Evolutionary conservation across 2,888 invertebrate species (phyloP).

Genomic region (Leptinotarsa juncta): DNA sequence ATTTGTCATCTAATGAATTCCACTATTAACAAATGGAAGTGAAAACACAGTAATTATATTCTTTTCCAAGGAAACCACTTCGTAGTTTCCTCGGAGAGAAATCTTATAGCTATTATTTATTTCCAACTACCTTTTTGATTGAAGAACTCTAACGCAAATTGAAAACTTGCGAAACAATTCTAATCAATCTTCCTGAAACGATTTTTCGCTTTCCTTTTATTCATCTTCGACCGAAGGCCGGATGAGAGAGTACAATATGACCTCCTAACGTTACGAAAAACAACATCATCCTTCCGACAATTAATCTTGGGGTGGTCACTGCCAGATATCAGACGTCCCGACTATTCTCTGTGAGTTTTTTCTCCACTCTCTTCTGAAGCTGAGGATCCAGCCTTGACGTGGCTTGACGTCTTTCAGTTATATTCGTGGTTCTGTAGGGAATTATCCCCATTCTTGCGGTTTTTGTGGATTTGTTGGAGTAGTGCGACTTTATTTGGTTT

Average conservation of each 20-base stretch:
- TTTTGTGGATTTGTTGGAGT: neutral
- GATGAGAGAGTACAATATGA: neutral
- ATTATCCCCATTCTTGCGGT: neutral
- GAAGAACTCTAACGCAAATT: neutral
- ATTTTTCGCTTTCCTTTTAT: slow-evolving; percentile 33
- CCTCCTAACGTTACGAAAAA: slow-evolving; percentile 3
- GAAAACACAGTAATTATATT: too few species aligned
- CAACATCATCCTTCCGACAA: slow-evolving; percentile 34
- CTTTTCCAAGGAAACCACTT: too few species aligned
- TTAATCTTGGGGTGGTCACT: slow-evolving; percentile 53
- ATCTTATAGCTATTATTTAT: neutral
- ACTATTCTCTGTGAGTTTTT: slow-evolving; percentile 46
- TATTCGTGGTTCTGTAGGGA: neutral
- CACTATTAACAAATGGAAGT: too few species aligned
- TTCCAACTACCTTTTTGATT: neutral
- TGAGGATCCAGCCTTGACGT: slow-evolving; percentile 31
- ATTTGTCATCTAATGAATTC: too few species aligned
- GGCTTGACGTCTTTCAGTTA: slow-evolving; percentile 19
- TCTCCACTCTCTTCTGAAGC: slow-evolving; percentile 8
- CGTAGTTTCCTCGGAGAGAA: too few species aligned
- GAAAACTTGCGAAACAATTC: slow-evolving; percentile 39
- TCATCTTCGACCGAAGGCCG: neutral
- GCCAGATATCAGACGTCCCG: slow-evolving; percentile 49
- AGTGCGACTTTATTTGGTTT: slow-evolving; percentile 7
- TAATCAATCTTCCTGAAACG: slow-evolving; percentile 44